A percentile compares a stretch with the other conserved stretches of the same genome.
Evolutionary conservation across 1,140 invertebrate genomes (phyloP).

Genomic region (Cataglyphis hispanica): DNA sequence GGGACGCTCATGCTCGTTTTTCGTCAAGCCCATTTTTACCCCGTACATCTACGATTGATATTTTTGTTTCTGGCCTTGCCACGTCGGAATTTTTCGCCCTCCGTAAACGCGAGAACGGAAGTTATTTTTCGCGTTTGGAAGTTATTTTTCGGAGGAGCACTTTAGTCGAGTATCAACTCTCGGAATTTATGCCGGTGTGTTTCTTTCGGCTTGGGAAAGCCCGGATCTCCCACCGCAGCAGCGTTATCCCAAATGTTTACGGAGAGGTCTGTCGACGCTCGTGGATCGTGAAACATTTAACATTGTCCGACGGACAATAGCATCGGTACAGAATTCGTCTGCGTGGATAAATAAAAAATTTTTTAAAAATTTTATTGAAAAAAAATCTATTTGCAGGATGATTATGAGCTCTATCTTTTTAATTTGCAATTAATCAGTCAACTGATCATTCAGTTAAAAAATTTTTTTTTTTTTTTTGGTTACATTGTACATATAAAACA

Average conservation of each 20-base stretch:
- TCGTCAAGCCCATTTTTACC: neutral
- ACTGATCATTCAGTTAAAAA: neutral
- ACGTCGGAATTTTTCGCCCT: constrained; percentile 17
- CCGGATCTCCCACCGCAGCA: constrained; percentile 13
- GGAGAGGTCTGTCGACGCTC: constrained; percentile 29
- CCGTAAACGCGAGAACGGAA: neutral
- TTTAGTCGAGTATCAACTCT: constrained; percentile 28
- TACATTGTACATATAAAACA: neutral
- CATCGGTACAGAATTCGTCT: constrained; percentile 6
- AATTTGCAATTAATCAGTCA: neutral
- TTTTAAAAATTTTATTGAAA: neutral
- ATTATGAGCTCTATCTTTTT: neutral
- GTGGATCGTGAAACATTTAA: constrained; percentile 49
- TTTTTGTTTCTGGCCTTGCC: constrained; percentile 18
- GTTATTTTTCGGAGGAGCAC: constrained; percentile 45
- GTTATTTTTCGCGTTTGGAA: neutral
- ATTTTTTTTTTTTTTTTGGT: neutral
- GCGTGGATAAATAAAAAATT: neutral
- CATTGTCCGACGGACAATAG: constrained; percentile 3
- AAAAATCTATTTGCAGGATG: neutral
- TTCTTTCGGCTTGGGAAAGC: constrained; percentile 42
- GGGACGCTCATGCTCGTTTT: neutral
- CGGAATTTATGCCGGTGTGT: constrained; percentile 45
- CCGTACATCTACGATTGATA: constrained; percentile 22
- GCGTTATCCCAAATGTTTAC: constrained; percentile 30